These are phyloP conservation scores for Dufourea novaeangliae DNA, from an alignment of 1,140 invertebrate genomes.

Conservation along the genomic window DNA sequence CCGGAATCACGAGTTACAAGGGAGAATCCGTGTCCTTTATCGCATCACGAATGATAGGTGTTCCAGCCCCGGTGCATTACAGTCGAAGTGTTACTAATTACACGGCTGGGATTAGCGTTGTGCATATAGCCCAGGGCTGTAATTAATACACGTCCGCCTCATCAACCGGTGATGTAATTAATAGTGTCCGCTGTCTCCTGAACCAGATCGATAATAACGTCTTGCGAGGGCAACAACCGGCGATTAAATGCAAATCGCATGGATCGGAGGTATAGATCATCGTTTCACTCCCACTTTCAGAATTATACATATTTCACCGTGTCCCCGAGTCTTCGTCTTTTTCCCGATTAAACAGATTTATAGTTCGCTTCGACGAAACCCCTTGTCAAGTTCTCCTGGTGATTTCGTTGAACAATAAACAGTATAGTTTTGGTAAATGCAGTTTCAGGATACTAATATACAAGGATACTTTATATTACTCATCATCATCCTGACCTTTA, in stretches of 20 bases:
- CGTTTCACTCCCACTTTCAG: too few species aligned
- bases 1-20: background rate
- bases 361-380: background rate
- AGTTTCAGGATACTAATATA: too few species aligned
- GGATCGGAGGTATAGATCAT: background rate
- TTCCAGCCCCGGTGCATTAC: background rate
- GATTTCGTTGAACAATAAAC: background rate
- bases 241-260: constrained; percentile 29
- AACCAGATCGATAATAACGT: background rate
- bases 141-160: constrained; percentile 11
- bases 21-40: background rate
- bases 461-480: too few species aligned
- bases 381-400: background rate
- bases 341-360: background rate
- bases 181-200: background rate
- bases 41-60: background rate
- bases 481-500: too few species aligned
- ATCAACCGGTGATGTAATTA: constrained; percentile 13
- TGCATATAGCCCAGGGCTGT: background rate
- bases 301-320: too few species aligned
- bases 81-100: constrained; percentile 28
- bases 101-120: background rate
- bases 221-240: background rate
- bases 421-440: too few species aligned
- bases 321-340: too few species aligned